Conservation (phyloP, 53 echinoderm and acorn worm species). For the Patiria pectinifera region DNA sequence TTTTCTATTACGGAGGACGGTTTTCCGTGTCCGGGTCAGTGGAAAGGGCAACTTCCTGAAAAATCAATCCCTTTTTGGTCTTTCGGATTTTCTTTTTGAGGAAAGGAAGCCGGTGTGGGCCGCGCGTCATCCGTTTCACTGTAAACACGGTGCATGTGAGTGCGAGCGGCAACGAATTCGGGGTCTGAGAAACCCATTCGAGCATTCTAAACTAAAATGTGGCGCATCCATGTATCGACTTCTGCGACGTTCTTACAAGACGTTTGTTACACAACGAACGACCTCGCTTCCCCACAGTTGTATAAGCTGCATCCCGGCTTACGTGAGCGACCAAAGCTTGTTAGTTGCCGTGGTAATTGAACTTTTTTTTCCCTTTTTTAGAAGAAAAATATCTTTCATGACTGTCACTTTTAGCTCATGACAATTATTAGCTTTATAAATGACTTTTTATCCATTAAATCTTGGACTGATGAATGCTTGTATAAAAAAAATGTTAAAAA, state of each 20-base stretch:
- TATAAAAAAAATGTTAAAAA: no score
- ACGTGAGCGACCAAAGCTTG: neutral
- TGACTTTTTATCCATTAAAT: neutral
- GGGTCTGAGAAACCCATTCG: neutral
- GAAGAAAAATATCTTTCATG: neutral
- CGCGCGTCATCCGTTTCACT: neutral
- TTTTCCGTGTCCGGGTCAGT: neutral
- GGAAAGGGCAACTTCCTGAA: slow-evolving; percentile 9
- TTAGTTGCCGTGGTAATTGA: neutral
- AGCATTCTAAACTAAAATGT: neutral
- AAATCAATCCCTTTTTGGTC: neutral
- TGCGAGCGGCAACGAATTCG: neutral
- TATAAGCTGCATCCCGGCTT: neutral
- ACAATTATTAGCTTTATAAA: neutral
- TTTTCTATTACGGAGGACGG: neutral
- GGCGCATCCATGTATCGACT: neutral
- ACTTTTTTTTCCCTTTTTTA: neutral
- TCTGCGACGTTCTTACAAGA: neutral
- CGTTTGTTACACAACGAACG: neutral
- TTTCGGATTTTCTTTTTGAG: neutral
- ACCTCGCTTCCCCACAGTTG: neutral
- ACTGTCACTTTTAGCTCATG: neutral
- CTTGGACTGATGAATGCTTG: neutral
- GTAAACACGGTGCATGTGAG: neutral
- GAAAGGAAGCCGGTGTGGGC: neutral